phyloP scores from a whole-genome alignment of 53 echinoderm and acorn worm species.

The Crossaster papposus region DNA sequence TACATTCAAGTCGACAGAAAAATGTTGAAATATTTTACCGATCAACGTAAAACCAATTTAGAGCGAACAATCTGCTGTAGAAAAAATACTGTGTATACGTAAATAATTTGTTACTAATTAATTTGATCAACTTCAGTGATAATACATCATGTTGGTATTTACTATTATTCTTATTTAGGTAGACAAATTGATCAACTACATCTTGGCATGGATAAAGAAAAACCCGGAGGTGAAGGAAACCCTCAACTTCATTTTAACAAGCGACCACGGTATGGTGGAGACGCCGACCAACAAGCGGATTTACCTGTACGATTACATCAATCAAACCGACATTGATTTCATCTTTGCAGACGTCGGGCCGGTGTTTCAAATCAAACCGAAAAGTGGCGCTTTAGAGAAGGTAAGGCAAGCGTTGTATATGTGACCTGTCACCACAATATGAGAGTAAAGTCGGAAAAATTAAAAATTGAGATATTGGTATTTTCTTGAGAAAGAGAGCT shows the following conservation, averaged over 20 bases:
- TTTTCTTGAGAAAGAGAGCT: too few relatives aligned
- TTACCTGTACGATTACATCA: conserved; percentile 80
- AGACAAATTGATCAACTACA: conserved; percentile 72
- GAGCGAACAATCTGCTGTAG: too few relatives aligned
- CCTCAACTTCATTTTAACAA: conserved; percentile 75
- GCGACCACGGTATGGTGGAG: conserved; percentile 83
- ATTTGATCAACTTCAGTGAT: background rate
- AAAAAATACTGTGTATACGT: too few relatives aligned
- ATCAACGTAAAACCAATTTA: too few relatives aligned
- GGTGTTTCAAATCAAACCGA: conserved; percentile 74
- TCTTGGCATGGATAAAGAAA: conserved; percentile 64
- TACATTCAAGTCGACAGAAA: too few relatives aligned
- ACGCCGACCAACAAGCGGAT: conserved; percentile 53
- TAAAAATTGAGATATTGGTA: too few relatives aligned
- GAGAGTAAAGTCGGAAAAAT: too few relatives aligned
- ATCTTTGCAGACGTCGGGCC: conserved; percentile 76
- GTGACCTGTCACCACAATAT: too few relatives aligned
- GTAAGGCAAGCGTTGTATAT: conserved; percentile 37
- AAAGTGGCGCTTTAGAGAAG: conserved; percentile 65
- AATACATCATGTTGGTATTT: background rate
- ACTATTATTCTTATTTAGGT: conserved; percentile 32
- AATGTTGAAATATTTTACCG: too few relatives aligned
- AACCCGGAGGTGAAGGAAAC: conserved; percentile 59
- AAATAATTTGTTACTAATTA: too few relatives aligned
- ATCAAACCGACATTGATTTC: conserved; percentile 75